Evolutionary conservation across 1,140 invertebrate genomes (phyloP), one percentile per base, ranked within the genome.

Genomic region (Trichonephila clavipes): DNA sequence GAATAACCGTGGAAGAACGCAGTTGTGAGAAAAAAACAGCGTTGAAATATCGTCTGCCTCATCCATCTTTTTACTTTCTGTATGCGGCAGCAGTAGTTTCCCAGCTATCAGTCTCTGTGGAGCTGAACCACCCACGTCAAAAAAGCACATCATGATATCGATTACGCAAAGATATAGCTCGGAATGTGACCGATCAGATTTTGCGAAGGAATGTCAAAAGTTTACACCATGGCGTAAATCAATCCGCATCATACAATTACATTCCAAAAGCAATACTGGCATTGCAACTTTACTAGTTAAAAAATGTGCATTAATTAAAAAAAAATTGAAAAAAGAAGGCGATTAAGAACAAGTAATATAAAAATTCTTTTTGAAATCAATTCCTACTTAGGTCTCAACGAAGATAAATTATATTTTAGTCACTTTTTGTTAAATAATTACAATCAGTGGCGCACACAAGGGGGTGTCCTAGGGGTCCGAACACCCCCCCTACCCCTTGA

Each of bases 1-100:
- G 28, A 16, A 85, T 3, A n/a, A 28, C n/a, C 51, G 51, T n/a
- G 51, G 58, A 28, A 59, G 86, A 24, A 19, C 18, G 34, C 21
- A 18, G 28, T 40, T 34, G 66, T 24, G 28, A n/a, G 14, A 90
- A 82, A 1, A 90, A 81, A 58, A 82, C 34, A 51, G 89, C 89
- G 77, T 69, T 90, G 89, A 82, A 90, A 90, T 82, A 81, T 90
- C 89, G 89, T 90, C 69, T 90, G 72, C 77, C 89, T 81, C 89
- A 90, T 90, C 89, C 89, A 90, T 90, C 89, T 90, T 90, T 51
- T 51, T 72, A 19, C 16, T 51, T 21, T 90, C 89, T 90, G 58
- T 34, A 40, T 77, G 69, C 88, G 51, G 69, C 87, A 44, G 62
- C 87, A 72, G 44, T n/a, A 72, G 24, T 88, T 90, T 90, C 59